Evolutionary conservation across 2,113 vertebrate species (phyloP), one percentile per base, ranked within the genome.

Genomic region (Poeciliopsis turrubarensis): DNA sequence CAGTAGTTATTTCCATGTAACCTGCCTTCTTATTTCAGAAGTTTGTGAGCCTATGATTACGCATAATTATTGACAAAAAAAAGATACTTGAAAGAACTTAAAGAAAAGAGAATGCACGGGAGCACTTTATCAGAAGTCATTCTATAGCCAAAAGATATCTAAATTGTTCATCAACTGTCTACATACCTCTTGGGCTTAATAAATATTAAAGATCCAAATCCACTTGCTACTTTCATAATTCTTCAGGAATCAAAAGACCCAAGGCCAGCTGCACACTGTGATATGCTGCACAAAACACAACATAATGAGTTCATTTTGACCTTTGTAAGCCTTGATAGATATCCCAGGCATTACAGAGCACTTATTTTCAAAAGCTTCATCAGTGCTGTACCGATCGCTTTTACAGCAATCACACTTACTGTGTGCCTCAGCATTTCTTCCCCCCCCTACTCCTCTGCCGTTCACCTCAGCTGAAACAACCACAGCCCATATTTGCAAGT

Each of bases 401-500:
- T 70, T 73, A 77, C 61, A 80, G 75, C 73, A 89, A 85, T 66
- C 70, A 70, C 78, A 72, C 78, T 62, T 78, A 65, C 68, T 67
- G 72, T 77, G 82, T n/a, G 84, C 75, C 51, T 89, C 89, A 88
- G 89, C 84, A 87, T 27, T 68, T 80, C 72, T 77, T 2, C 62
- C 60, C 41, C 14, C 0, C 14, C 3, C 68, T 57, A 39, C 77
- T 67, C 73, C 54, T 60, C 73, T 60, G 63, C 67, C 72, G 72
- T 82, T 82, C 73, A 73, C 76, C 41, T 66, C 70, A 44, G 75
- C 70, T 60, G 70, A 79, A 51, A 29, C 74, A 85, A 67, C 73
- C 84, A 25, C 73, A 84, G 87, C 85, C 82, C 81, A 87, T 72
- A 88, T 92, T 92, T 92, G 90, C 89, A 87, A 87, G 89, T 83